Evolutionary conservation across 2,888 invertebrate species (phyloP).

Genomic region (Pollenia griseotomentosa): DNA sequence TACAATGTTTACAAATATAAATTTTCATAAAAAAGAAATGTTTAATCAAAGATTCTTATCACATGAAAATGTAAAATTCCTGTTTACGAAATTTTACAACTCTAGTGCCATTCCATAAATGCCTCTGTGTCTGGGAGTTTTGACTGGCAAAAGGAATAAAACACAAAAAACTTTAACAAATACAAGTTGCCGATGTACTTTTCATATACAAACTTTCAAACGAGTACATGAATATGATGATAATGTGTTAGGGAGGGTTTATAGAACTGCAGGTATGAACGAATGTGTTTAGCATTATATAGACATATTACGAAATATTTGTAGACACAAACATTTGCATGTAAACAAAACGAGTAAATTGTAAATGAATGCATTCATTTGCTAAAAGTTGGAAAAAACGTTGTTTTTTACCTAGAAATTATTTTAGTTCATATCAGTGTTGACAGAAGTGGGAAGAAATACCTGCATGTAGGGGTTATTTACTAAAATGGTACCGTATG

Average conservation of each 20-base stretch:
- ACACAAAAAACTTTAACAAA: slow-evolving; percentile 16
- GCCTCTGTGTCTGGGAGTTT: slow-evolving; percentile 66
- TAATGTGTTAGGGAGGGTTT: slow-evolving; percentile 32
- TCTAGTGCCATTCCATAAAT: slow-evolving; percentile 66
- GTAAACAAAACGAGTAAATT: background rate
- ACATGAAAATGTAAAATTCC: slow-evolving; percentile 80
- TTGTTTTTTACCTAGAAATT: no score
- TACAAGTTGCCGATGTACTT: slow-evolving; percentile 44
- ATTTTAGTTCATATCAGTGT: no score
- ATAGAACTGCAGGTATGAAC: slow-evolving; percentile 24
- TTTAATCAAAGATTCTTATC: slow-evolving; percentile 79
- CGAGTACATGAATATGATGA: slow-evolving; percentile 53
- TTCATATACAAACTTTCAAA: slow-evolving; percentile 62
- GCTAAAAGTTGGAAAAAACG: no score
- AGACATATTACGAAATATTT: background rate
- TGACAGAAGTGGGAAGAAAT: no score
- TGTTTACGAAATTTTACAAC: slow-evolving; percentile 78
- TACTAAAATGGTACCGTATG: no score
- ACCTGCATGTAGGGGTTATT: no score
- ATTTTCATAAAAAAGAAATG: slow-evolving; percentile 21
- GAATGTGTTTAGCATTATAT: slow-evolving; percentile 15
- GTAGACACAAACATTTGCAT: background rate
- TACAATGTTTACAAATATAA: slow-evolving; percentile 10
- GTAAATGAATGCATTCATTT: slow-evolving; percentile 2
- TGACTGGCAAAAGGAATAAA: slow-evolving; percentile 50